phyloP scores from a whole-genome alignment of 37 sponge, comb jelly and placozoan genomes.

The Bolinopsis microptera region DNA sequence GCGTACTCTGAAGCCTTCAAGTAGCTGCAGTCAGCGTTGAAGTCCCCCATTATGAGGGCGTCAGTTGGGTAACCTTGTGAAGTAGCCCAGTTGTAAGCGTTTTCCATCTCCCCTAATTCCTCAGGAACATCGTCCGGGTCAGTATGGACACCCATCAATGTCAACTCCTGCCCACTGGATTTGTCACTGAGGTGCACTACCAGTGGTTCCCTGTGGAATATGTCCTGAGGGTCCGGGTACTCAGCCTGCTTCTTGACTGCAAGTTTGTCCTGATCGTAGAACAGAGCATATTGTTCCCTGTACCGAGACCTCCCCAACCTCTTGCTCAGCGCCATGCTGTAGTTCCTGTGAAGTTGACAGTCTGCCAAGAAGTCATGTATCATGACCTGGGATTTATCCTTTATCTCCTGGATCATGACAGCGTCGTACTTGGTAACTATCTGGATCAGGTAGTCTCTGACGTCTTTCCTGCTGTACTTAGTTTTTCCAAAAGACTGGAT shows the following conservation, averaged over 20 bases:
- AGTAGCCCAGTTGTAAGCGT: background rate
- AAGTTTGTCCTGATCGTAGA: background rate
- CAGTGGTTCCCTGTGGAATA: conserved; percentile 9
- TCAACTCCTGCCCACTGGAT: background rate
- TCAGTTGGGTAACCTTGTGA: background rate
- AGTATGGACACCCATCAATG: conserved; percentile 21
- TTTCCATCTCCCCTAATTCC: conserved; percentile 20
- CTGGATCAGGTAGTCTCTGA: background rate
- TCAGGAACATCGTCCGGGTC: conserved; percentile 35
- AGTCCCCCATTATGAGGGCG: conserved; percentile 6
- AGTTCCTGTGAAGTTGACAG: background rate
- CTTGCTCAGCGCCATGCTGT: background rate
- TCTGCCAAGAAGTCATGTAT: background rate
- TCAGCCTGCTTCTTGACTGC: background rate
- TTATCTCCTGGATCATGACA: conserved; percentile 8
- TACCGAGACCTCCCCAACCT: conserved; percentile 1
- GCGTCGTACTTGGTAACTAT: background rate
- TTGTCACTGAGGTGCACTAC: background rate
- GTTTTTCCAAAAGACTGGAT: conserved; percentile 34
- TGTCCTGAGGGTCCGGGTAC: background rate
- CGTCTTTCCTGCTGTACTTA: background rate
- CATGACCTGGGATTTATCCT: conserved; percentile 17
- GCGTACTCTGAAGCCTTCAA: background rate
- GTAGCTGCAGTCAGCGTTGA: conserved; percentile 24
- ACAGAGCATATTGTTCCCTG: conserved; percentile 9